These are phyloP conservation scores for Oryzias celebensis DNA, from an alignment of 2,113 vertebrate genomes.

Conservation along the genomic window DNA sequence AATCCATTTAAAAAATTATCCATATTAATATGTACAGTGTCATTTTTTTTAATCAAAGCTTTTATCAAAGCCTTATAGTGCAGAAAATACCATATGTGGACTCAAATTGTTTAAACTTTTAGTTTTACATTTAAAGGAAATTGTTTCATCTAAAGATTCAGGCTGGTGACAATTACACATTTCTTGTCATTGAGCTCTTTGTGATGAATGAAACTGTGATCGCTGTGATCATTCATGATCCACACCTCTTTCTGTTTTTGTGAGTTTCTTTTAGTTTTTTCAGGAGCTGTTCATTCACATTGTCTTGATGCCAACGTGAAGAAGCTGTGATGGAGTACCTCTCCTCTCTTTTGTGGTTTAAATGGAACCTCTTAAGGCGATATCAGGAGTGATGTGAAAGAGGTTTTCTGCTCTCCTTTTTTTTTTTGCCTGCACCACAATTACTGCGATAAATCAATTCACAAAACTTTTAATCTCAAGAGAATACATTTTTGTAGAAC, in stretches of 20 bases:
- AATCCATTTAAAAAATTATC: too few species aligned
- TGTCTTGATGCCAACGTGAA: not conserved
- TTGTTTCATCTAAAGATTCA: too few species aligned
- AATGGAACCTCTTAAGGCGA: constrained; percentile 27
- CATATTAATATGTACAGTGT: too few species aligned
- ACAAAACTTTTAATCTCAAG: constrained; percentile 5
- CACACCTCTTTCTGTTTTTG: constrained; percentile 20
- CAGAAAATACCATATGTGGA: too few species aligned
- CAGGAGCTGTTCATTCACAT: constrained; percentile 8
- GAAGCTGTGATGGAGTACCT: constrained; percentile 3
- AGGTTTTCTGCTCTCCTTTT: constrained; percentile 12
- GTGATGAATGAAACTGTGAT: too few species aligned
- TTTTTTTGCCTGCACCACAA: not conserved
- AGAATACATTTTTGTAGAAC: not conserved
- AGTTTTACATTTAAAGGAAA: too few species aligned
- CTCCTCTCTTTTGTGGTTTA: constrained; percentile 14
- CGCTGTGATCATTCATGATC: not conserved
- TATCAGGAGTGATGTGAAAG: not conserved
- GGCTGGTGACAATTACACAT: too few species aligned
- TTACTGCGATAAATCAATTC: constrained; percentile 27
- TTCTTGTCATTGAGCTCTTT: too few species aligned
- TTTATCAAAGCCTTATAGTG: too few species aligned
- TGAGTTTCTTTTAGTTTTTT: constrained; percentile 16
- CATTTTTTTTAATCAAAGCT: too few species aligned
- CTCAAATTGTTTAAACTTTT: too few species aligned